phyloP scores from a whole-genome alignment of 2,888 invertebrate genomes.

The Augochlorella aurata region DNA sequence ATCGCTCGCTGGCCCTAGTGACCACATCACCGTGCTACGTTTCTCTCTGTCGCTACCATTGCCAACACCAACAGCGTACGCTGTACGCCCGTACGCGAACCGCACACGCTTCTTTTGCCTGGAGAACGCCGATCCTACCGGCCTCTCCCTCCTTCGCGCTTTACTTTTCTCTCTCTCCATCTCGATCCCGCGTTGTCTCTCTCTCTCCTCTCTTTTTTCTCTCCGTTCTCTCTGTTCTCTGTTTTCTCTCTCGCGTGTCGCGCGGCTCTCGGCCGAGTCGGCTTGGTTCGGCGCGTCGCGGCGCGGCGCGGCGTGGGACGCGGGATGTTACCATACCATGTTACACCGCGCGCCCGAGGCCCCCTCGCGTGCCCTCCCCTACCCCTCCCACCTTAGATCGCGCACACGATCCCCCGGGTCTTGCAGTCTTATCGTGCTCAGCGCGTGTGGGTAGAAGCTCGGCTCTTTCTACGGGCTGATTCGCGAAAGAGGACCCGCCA shows the following conservation, averaged over 20 bases:
- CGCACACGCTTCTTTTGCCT: conserved; percentile 59
- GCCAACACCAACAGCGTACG: conserved; percentile 11
- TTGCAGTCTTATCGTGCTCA: background rate
- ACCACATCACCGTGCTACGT: conserved; percentile 58
- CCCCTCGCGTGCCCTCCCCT: background rate
- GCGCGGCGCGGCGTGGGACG: background rate
- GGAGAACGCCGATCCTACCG: conserved; percentile 66
- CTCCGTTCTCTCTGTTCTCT: background rate
- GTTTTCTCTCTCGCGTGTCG: conserved; percentile 1
- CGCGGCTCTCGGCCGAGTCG: background rate
- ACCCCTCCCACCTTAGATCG: background rate
- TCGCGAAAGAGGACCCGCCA: no score
- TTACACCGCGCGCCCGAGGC: background rate
- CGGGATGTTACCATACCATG: background rate
- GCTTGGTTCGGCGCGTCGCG: no score
- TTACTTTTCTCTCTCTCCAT: conserved; percentile 45
- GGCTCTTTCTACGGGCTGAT: no score
- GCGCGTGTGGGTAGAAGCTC: background rate
- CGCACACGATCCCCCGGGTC: background rate
- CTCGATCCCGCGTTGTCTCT: background rate
- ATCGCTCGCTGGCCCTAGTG: conserved; percentile 68
- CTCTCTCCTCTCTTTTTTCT: background rate
- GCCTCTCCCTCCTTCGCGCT: conserved; percentile 19
- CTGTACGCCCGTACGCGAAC: conserved; percentile 39
- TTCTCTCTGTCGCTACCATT: conserved; percentile 61